A percentile compares a stretch with the other conserved stretches of the same genome.
Evolutionary conservation across 2,113 vertebrate species (phyloP).

Genomic region (Mesoclemmys tuberculata): DNA sequence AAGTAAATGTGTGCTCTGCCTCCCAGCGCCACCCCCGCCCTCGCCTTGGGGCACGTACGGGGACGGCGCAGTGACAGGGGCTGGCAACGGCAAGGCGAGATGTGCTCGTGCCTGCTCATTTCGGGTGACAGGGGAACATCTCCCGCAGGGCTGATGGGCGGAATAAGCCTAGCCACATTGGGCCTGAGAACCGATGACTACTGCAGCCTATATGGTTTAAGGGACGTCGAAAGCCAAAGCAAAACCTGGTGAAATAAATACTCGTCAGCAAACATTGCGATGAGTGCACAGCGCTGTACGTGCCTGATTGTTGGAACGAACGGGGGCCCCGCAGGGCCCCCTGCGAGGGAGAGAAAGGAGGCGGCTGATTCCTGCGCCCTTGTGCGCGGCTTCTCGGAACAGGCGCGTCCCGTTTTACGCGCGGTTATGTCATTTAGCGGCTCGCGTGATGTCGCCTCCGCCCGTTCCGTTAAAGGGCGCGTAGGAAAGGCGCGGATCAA

Average conservation of each 20-base stretch:
- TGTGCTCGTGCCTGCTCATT: conserved; percentile 46
- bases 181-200: too few relatives aligned
- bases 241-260: conserved; percentile 83
- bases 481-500: rapidly evolving
- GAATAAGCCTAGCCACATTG: conserved; percentile 71
- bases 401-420: background rate
- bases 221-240: conserved; percentile 73
- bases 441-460: rapidly evolving
- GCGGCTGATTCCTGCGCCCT: too few relatives aligned
- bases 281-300: conserved; percentile 81
- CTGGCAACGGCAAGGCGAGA: conserved; percentile 31
- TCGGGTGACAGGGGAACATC: conserved; percentile 47
- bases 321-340: background rate
- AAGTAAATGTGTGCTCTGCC: background rate
- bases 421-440: background rate
- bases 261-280: conserved; percentile 84
- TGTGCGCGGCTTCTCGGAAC: background rate
- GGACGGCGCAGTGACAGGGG: conserved; percentile 16
- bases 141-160: conserved; percentile 55
- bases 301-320: too few relatives aligned
- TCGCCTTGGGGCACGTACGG: conserved; percentile 34
- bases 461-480: rapidly evolving
- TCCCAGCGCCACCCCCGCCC: background rate
- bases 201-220: conserved; percentile 62
- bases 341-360: background rate